Evolutionary conservation across 2,113 vertebrate species (phyloP), one percentile per base, ranked within the genome.

Genomic region (Phalacrocorax pelagicus): DNA sequence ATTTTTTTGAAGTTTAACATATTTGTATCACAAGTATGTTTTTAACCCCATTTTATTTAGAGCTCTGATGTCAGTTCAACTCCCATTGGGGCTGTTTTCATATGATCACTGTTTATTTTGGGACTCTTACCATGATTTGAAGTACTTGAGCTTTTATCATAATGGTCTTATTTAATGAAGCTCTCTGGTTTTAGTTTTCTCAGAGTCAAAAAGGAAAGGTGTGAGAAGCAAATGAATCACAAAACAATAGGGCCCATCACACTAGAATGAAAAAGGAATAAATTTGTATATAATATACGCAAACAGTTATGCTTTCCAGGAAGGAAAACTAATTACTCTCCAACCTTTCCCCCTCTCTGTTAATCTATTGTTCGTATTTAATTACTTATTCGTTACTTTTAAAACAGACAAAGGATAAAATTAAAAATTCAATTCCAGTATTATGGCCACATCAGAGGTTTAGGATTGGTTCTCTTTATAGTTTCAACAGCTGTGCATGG

Each of bases 181-280:
- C 30, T 89, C 3, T 65, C 57, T 75, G 57, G 7, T 46, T 96
- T 83, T 57, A 65, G 9, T 71, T 86, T 95, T 70, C 14, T 84
- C 23, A 20, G 20, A 65, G 27, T 66, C 22, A 87, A 58, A 90
- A 85, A 65, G 3, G 11, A 94, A 79, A 86, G 34, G 30, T 85
- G 61, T 61, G 54, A 84, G 72, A 92, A 72, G 47, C 3, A 91
- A 88, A 91, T 74, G 17, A 86, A 81, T 81, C 30, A 47, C 23
- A 42, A 65, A 94, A 79, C 72, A 93, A 81, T 61, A 75, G 17
- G 12, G 11, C 1, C 7, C 5, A 49, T 52, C 40, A 16, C 26
- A 69, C 77, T 71, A 86, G 32, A 92, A 93, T 74, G 42, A 92
- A 81, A 97, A 90, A 67, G 11, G 11, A 87, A 51, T 81, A 86